Evolutionary conservation across 2,888 invertebrate species (phyloP).

Genomic region (Villa cingulata): DNA sequence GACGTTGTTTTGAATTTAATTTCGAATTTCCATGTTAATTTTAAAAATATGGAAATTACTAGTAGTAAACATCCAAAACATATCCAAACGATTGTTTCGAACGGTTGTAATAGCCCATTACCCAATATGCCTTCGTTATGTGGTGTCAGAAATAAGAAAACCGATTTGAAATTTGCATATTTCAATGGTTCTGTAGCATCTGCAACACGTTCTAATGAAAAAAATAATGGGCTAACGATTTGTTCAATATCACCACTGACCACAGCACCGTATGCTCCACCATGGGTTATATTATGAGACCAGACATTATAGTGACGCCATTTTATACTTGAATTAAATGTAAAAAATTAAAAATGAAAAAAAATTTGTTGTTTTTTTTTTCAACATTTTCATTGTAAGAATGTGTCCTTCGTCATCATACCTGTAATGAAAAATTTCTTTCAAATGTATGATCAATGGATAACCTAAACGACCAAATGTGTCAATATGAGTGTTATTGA

Average conservation of each 20-base stretch:
- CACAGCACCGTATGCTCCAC: conserved; percentile 26
- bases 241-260: conserved; percentile 21
- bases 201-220: conserved; percentile 17
- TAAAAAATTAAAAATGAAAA: no score
- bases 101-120: conserved; percentile 46
- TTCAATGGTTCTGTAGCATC: conserved; percentile 16
- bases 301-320: background rate
- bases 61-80: conserved; percentile 32
- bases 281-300: conserved; percentile 13
- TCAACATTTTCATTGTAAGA: background rate
- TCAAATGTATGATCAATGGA: conserved; percentile 17
- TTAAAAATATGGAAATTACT: conserved; percentile 27
- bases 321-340: background rate
- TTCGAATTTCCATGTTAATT: conserved; percentile 28
- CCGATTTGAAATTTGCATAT: conserved; percentile 26
- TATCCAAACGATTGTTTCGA: conserved; percentile 43
- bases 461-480: conserved; percentile 22
- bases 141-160: conserved; percentile 46
- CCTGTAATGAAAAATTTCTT: conserved; percentile 25
- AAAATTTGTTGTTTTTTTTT: no score
- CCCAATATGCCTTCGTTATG: conserved; percentile 41
- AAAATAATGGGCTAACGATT: conserved; percentile 17
- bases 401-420: conserved; percentile 12
- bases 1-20: conserved; percentile 10
- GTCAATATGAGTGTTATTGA: conserved; percentile 20